Evolutionary conservation across 2,888 invertebrate genomes (phyloP).

Genomic region (Macrophya annulata): DNA sequence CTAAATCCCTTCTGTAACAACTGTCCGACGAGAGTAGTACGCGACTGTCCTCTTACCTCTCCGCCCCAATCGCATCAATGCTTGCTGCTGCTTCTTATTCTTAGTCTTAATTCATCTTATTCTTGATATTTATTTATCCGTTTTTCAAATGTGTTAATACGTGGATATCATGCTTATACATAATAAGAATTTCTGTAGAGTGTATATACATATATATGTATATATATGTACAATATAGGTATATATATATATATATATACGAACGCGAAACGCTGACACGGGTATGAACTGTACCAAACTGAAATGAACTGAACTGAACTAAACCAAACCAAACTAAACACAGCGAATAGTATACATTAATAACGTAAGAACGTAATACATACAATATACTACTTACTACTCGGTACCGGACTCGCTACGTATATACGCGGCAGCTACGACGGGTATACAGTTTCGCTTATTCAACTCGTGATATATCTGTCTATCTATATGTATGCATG

Average conservation of each 20-base stretch:
- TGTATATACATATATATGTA: too few species aligned
- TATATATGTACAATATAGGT: too few species aligned
- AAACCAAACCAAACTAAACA: neutral
- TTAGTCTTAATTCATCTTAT: neutral
- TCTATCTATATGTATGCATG: neutral
- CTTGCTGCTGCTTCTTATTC: neutral
- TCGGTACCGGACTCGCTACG: neutral
- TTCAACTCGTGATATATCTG: neutral
- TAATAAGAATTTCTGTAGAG: too few species aligned
- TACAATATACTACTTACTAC: neutral
- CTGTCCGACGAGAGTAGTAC: neutral
- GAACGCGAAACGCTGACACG: too few species aligned
- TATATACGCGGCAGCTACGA: too few species aligned
- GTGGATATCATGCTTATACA: too few species aligned
- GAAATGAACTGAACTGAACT: neutral
- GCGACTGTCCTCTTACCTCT: neutral
- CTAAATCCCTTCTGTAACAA: slow-evolving; percentile 7
- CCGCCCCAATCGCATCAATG: neutral
- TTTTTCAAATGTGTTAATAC: neutral
- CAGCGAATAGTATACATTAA: neutral
- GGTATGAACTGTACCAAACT: neutral
- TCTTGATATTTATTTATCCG: neutral
- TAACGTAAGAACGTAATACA: neutral
- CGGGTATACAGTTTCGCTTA: neutral
- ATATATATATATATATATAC: neutral